phyloP scores from a whole-genome alignment of 2,888 invertebrate species.

The Willowsia nigromaculata region DNA sequence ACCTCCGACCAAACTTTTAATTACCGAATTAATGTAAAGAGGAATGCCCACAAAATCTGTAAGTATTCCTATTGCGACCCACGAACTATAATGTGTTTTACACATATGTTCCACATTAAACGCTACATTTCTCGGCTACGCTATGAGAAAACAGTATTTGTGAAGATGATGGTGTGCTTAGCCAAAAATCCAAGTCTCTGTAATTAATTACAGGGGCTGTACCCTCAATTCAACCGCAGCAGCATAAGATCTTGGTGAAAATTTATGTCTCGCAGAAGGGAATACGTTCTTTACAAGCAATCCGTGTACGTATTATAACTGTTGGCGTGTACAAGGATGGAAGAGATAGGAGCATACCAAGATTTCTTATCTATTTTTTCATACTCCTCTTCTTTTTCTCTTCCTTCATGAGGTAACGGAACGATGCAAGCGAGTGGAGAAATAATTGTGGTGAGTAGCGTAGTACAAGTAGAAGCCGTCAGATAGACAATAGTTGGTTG shows the following conservation, averaged over 20 bases:
- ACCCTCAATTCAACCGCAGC: slow-evolving; percentile 56
- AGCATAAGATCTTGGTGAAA: slow-evolving; percentile 36
- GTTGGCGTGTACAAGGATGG: background rate
- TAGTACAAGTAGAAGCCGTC: background rate
- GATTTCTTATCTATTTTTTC: slow-evolving; percentile 50
- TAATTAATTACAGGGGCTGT: slow-evolving; percentile 72
- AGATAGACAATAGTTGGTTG: background rate
- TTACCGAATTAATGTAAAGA: slow-evolving; percentile 53
- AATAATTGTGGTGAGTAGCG: slow-evolving; percentile 34
- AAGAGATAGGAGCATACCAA: background rate
- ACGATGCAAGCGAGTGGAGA: slow-evolving; percentile 1
- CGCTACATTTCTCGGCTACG: background rate
- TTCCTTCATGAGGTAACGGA: background rate
- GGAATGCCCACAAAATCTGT: background rate
- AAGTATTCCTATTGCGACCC: background rate
- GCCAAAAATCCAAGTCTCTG: slow-evolving; percentile 65
- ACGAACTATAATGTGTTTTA: background rate
- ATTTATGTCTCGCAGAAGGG: slow-evolving; percentile 41
- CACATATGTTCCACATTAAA: background rate
- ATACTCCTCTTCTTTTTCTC: background rate
- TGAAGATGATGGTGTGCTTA: slow-evolving; percentile 20
- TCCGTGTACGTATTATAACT: background rate
- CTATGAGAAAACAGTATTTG: slow-evolving; percentile 16
- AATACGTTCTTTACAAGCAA: background rate
- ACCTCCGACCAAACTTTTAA: slow-evolving; percentile 65